phyloP scores from a whole-genome alignment of 2,797 vertebrate genomes.

The Carcharodon carcharias region DNA sequence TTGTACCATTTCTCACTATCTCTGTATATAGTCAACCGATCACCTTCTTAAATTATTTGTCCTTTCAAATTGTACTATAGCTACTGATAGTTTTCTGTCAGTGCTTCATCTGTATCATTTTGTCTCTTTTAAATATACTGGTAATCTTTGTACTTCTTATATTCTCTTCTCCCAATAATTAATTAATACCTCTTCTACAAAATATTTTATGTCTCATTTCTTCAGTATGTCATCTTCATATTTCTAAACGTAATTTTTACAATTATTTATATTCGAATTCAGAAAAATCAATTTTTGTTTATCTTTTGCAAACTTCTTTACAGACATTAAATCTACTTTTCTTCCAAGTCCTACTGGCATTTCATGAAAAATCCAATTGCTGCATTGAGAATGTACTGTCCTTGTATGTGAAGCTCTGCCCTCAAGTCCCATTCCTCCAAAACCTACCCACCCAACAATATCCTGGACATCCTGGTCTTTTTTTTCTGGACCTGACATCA shows the following conservation, averaged over 20 bases:
- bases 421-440: not conserved
- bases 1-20: not conserved
- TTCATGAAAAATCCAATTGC: not conserved
- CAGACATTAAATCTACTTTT: not conserved
- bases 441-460: not conserved
- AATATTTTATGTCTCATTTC: not conserved
- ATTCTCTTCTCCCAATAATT: not conserved
- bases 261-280: not conserved
- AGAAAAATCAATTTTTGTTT: not conserved
- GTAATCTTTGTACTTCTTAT: not conserved
- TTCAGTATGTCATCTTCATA: not conserved
- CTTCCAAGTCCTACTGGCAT: not conserved
- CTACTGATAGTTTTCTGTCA: not conserved
- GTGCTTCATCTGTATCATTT: not conserved
- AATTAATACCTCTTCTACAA: not conserved
- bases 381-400: not conserved
- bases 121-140: not conserved
- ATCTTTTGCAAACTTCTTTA: not conserved
- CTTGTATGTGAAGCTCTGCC: not conserved
- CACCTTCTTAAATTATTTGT: not conserved
- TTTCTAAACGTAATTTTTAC: not conserved
- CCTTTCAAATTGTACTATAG: not conserved
- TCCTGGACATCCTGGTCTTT: not conserved
- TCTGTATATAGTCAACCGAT: not conserved
- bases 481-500: not conserved